These are phyloP conservation scores for Misgurnus anguillicaudatus DNA, from an alignment of 2,113 vertebrate genomes.

Conservation along the genomic window DNA sequence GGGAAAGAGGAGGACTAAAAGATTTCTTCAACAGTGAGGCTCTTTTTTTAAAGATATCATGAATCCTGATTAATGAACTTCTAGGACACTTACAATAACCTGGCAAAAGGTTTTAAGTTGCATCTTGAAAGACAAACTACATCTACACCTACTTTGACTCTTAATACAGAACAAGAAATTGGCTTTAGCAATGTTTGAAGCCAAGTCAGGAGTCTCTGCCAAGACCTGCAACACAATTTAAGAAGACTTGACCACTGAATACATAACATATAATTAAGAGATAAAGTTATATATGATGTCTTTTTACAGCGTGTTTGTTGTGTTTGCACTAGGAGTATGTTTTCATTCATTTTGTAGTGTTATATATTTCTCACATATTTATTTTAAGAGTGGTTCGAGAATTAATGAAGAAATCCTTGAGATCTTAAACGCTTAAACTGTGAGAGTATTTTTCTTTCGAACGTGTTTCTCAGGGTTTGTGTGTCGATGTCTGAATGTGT, in stretches of 20 bases:
- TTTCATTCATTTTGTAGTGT: background rate
- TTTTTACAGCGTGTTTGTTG: background rate
- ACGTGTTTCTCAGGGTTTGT: slow-evolving; percentile 22
- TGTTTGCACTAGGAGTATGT: background rate
- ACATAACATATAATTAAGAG: background rate
- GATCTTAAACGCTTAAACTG: background rate
- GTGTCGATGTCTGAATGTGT: background rate
- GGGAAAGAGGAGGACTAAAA: background rate
- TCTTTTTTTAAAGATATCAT: background rate
- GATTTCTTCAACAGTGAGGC: background rate
- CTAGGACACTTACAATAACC: too few relatives aligned
- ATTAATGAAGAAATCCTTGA: background rate
- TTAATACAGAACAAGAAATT: background rate
- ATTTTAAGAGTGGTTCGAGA: background rate
- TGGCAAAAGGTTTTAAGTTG: too few relatives aligned
- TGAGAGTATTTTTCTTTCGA: background rate
- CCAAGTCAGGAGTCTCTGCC: background rate
- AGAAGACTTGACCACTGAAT: background rate
- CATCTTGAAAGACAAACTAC: background rate
- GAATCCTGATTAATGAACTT: background rate
- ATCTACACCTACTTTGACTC: background rate
- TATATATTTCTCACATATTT: background rate
- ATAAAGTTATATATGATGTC: background rate
- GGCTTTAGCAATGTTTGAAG: background rate
- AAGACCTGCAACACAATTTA: background rate